A percentile compares a stretch with the other conserved stretches of the same genome.
Evolutionary conservation across 2,113 vertebrate species (phyloP).

Genomic region (Etheostoma cragini): DNA sequence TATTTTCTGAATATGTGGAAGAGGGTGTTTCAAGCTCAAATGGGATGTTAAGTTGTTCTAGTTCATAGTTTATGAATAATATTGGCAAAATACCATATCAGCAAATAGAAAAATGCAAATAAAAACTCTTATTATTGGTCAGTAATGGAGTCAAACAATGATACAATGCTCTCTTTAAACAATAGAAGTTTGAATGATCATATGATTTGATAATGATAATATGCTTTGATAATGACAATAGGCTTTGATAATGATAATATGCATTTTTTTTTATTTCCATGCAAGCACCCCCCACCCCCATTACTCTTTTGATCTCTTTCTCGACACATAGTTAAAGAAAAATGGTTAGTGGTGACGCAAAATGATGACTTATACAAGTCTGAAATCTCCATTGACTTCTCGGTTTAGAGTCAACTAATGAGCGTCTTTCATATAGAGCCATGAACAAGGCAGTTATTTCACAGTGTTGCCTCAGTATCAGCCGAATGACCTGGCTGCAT

Average conservation of each 20-base stretch:
- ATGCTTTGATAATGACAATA: too few species aligned
- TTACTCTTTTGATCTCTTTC: neutral
- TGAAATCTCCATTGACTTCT: neutral
- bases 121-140: neutral
- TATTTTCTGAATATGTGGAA: neutral
- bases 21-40: neutral
- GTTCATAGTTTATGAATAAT: neutral
- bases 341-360: neutral
- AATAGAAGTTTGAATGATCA: neutral
- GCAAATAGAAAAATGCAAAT: neutral
- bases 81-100: neutral
- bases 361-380: neutral
- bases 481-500: slow-evolving; percentile 6
- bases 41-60: neutral
- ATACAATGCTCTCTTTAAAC: neutral
- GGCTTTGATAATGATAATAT: too few species aligned
- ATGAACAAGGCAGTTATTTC: neutral
- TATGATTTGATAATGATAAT: neutral
- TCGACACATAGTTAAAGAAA: neutral
- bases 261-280: neutral
- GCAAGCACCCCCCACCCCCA: neutral
- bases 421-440: neutral
- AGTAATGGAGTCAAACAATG: neutral
- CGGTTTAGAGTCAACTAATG: neutral
- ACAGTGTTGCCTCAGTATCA: slow-evolving; percentile 7